phyloP scores from a whole-genome alignment of 2,113 vertebrate species.

The Lonchura striata region DNA sequence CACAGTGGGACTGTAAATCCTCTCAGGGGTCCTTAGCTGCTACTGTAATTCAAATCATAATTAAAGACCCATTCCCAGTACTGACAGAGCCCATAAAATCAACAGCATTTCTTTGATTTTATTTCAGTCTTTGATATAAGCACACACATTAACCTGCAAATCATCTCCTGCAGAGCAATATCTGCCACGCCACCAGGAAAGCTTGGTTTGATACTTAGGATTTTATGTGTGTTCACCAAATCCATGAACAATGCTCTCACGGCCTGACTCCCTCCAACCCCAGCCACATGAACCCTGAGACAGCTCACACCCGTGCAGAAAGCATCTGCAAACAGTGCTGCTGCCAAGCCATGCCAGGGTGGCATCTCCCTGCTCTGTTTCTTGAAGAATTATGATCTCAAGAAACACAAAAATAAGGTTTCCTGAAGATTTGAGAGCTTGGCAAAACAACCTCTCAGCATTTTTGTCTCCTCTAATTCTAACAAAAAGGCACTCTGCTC shows the following conservation, averaged over 20 bases:
- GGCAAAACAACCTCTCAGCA: neutral
- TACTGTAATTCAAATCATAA: constrained; percentile 20
- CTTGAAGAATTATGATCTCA: neutral
- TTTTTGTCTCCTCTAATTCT: neutral
- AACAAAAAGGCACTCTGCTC: neutral
- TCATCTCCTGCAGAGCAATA: neutral
- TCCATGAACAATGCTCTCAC: neutral
- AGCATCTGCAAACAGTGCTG: neutral
- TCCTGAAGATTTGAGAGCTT: neutral
- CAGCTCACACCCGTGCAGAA: neutral
- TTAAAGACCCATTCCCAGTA: constrained; percentile 20
- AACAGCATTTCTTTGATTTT: constrained; percentile 36
- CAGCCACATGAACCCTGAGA: neutral
- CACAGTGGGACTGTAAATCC: neutral
- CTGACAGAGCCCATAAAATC: constrained; percentile 19
- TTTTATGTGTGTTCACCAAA: neutral
- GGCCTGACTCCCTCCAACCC: neutral
- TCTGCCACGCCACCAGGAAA: neutral
- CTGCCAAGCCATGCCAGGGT: neutral
- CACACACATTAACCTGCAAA: neutral
- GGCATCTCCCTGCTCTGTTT: neutral
- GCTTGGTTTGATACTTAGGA: neutral
- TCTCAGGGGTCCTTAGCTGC: neutral
- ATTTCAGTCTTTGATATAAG: constrained; percentile 36
- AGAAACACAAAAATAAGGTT: neutral